A percentile compares a stretch with the other conserved stretches of the same genome.
These are phyloP conservation scores for Stenopsyche tienmushanensis DNA, from an alignment of 1,140 invertebrate genomes.

Conservation along the genomic window DNA sequence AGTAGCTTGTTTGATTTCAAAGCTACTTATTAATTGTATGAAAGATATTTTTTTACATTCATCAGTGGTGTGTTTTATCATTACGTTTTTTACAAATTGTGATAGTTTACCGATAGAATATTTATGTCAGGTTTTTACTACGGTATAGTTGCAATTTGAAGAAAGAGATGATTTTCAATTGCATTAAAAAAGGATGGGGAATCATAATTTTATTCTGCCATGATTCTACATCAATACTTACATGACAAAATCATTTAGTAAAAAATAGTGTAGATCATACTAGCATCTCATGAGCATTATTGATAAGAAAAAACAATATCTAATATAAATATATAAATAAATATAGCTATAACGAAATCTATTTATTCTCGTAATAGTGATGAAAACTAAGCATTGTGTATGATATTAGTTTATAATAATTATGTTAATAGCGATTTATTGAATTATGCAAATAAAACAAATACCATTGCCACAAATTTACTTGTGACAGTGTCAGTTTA, in stretches of 20 bases:
- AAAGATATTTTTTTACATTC: too few relatives aligned
- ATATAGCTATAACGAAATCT: constrained; percentile 42
- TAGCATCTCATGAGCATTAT: constrained; percentile 38
- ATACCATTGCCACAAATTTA: constrained; percentile 20
- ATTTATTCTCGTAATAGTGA: constrained; percentile 43
- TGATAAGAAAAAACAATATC: constrained; percentile 40
- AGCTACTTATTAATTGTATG: too few relatives aligned
- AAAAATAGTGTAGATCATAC: constrained; percentile 33
- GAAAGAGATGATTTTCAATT: constrained; percentile 25
- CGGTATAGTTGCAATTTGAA: too few relatives aligned
- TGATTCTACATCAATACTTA: constrained; percentile 36
- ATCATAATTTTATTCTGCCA: constrained; percentile 34
- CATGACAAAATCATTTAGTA: constrained; percentile 39
- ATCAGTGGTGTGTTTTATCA: too few relatives aligned
- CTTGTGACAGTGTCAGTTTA: constrained; percentile 20
- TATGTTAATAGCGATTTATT: constrained; percentile 37
- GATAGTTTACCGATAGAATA: too few relatives aligned
- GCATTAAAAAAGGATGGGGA: constrained; percentile 27
- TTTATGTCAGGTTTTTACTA: too few relatives aligned
- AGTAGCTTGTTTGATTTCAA: too few relatives aligned
- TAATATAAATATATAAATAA: constrained; percentile 43
- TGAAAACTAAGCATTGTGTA: constrained; percentile 40
- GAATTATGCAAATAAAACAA: constrained; percentile 28
- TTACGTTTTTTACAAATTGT: too few relatives aligned
- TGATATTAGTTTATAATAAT: constrained; percentile 39